phyloP scores from a whole-genome alignment of 1,140 invertebrate species.

The Zaprionus gabonicus region DNA sequence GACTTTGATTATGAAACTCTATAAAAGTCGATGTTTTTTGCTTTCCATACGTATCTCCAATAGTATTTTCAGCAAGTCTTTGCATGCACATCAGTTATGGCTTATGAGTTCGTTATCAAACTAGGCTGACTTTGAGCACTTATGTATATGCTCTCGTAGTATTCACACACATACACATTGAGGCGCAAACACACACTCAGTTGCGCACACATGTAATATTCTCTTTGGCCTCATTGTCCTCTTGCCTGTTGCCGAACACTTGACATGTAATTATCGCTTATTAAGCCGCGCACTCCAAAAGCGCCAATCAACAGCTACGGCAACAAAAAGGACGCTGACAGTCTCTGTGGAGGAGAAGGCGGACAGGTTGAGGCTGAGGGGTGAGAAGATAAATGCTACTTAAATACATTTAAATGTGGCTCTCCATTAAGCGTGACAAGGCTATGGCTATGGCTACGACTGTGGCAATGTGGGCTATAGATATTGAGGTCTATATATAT shows the following conservation, averaged over 20 bases:
- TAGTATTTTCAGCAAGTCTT: background rate
- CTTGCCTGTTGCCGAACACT: constrained; percentile 17
- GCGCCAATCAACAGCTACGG: constrained; percentile 38
- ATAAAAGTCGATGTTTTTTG: background rate
- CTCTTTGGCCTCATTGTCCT: constrained; percentile 13
- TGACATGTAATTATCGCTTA: constrained; percentile 57
- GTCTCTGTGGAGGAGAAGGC: background rate
- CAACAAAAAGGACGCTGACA: constrained; percentile 1
- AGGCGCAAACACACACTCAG: background rate
- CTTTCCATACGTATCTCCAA: background rate
- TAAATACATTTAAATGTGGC: constrained; percentile 78
- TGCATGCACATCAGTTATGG: background rate
- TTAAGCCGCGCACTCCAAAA: constrained; percentile 49
- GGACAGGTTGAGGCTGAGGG: background rate
- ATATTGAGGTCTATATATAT: constrained; percentile 29
- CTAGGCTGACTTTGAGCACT: background rate
- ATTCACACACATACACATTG: constrained; percentile 20
- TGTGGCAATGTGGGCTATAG: background rate
- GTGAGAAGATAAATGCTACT: constrained; percentile 59
- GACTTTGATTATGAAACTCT: background rate
- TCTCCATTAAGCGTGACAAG: constrained; percentile 56
- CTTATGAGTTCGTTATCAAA: background rate
- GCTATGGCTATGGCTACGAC: background rate
- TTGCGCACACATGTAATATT: constrained; percentile 14
- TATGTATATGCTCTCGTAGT: constrained; percentile 1